A percentile compares a stretch with the other conserved stretches of the same genome.
phyloP scores from a whole-genome alignment of 2,113 vertebrate genomes.

The Calonectris borealis region DNA sequence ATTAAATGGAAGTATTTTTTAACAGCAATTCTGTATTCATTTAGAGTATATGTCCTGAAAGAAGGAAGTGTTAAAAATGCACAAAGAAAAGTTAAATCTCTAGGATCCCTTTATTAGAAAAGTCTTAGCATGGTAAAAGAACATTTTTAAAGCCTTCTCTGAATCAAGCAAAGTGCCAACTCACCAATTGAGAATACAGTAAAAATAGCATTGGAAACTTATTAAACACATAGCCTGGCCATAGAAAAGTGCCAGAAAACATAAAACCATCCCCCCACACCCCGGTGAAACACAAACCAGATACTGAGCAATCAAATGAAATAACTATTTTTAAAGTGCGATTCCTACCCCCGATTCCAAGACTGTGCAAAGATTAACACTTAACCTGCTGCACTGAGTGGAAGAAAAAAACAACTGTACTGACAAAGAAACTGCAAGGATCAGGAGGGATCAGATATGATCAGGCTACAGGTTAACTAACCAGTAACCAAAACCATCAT shows the following conservation, averaged over 20 bases:
- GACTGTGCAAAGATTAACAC: slow-evolving; percentile 38
- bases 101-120: slow-evolving; percentile 14
- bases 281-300: slow-evolving; percentile 45
- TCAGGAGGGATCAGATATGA: background rate
- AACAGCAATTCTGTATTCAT: background rate
- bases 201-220: slow-evolving; percentile 34
- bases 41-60: background rate
- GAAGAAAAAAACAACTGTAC: background rate
- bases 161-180: slow-evolving; percentile 48
- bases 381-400: slow-evolving; percentile 2
- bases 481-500: slow-evolving; percentile 6
- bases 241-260: slow-evolving; percentile 1
- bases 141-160: slow-evolving; percentile 25
- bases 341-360: background rate
- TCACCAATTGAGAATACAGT: slow-evolving; percentile 48
- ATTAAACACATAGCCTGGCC: slow-evolving; percentile 37
- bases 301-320: background rate
- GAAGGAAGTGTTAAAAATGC: background rate
- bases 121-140: slow-evolving; percentile 10
- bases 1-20: background rate
- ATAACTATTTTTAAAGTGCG: background rate
- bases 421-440: slow-evolving; percentile 32
- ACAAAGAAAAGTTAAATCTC: background rate
- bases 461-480: slow-evolving; percentile 39
- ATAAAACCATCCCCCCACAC: background rate